A percentile compares a stretch with the other conserved stretches of the same genome.
Evolutionary conservation across 2,888 invertebrate species (phyloP).

Genomic region (Trichogramma evanescens): DNA sequence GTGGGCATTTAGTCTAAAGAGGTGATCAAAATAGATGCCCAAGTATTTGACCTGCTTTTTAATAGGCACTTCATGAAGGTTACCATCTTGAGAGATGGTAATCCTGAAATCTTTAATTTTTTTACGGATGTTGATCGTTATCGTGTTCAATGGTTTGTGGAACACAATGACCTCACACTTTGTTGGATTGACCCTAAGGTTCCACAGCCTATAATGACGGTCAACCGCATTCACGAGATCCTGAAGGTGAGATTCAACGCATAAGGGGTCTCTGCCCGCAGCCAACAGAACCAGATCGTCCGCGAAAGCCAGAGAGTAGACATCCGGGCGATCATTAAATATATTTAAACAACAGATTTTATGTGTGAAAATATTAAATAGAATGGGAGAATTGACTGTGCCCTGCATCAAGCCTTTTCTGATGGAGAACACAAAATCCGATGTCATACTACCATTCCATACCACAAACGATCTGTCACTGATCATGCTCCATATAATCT

Average conservation of each 20-base stretch:
- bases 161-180: conserved; percentile 11
- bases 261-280: not conserved
- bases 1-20: conserved; percentile 10
- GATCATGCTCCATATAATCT: too few relatives aligned
- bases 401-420: too few relatives aligned
- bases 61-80: not conserved
- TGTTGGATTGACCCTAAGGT: not conserved
- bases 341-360: conserved; percentile 16
- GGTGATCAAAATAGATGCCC: conserved; percentile 15
- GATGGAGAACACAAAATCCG: too few relatives aligned
- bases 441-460: too few relatives aligned
- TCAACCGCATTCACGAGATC: not conserved
- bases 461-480: too few relatives aligned
- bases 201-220: conserved; percentile 1
- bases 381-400: too few relatives aligned
- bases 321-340: conserved; percentile 4
- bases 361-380: conserved; percentile 5
- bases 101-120: not conserved
- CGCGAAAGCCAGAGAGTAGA: conserved; percentile 16
- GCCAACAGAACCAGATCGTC: conserved; percentile 2
- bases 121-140: not conserved
- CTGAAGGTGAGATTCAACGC: not conserved
- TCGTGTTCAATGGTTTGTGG: not conserved
- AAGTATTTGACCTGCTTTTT: conserved; percentile 20
- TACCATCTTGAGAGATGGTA: not conserved